These are phyloP conservation scores for Diploscapter pachys DNA, from an alignment of 1,140 invertebrate genomes.

Conservation along the genomic window DNA sequence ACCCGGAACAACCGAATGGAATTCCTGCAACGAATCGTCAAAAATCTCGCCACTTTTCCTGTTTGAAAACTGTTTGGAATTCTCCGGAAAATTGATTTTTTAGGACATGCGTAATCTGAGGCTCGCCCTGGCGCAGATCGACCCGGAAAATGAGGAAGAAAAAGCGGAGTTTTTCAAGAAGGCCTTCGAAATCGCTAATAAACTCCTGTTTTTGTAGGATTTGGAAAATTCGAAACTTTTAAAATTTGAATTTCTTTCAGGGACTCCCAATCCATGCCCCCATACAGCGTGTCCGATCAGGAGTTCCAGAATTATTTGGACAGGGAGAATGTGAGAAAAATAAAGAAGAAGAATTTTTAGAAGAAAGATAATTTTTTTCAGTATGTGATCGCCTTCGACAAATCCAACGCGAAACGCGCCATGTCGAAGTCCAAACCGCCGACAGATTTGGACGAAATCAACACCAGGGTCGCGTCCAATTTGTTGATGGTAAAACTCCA, in stretches of 20 bases:
- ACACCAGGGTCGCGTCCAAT: slow-evolving; percentile 36
- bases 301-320: slow-evolving; percentile 35
- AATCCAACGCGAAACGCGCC: no score
- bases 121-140: slow-evolving; percentile 25
- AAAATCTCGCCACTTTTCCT: slow-evolving; percentile 40
- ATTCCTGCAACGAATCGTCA: slow-evolving; percentile 53
- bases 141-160: slow-evolving; percentile 19
- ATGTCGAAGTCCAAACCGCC: no score
- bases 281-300: slow-evolving; percentile 19
- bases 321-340: slow-evolving; percentile 10
- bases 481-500: slow-evolving; percentile 33
- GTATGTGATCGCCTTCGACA: no score
- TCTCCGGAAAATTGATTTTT: slow-evolving; percentile 8
- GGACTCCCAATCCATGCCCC: slow-evolving; percentile 32
- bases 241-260: slow-evolving; percentile 23
- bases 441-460: no score
- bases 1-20: slow-evolving; percentile 42
- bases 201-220: slow-evolving; percentile 40
- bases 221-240: not conserved
- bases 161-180: slow-evolving; percentile 42
- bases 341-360: no score
- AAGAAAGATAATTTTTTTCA: no score
- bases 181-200: slow-evolving; percentile 33
- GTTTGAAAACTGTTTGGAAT: slow-evolving; percentile 13
- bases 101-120: slow-evolving; percentile 40